These are phyloP conservation scores for Chamaea fasciata DNA, from an alignment of 2,113 vertebrate genomes.

Conservation along the genomic window DNA sequence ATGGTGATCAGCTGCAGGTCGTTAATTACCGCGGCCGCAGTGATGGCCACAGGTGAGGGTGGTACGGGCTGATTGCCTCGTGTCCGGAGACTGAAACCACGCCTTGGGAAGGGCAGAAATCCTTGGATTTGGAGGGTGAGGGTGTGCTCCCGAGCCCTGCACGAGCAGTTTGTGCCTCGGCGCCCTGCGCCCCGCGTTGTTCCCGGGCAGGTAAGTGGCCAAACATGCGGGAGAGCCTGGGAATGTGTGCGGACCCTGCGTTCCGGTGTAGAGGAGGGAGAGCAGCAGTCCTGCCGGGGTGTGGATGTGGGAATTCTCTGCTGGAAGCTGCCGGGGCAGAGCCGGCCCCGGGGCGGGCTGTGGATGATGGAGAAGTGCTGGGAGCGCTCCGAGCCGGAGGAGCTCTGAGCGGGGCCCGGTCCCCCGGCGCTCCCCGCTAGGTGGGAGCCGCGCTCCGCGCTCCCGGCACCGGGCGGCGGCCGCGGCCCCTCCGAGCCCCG, in stretches of 20 bases:
- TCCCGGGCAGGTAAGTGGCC: neutral
- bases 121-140: accelerated
- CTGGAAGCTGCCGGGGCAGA: neutral
- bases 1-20: accelerated
- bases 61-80: accelerated
- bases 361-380: accelerated
- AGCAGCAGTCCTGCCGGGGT: accelerated
- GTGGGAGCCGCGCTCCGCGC: neutral
- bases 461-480: neutral
- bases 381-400: neutral
- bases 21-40: neutral
- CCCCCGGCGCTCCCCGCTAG: neutral
- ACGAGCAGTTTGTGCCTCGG: accelerated
- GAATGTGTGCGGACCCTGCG: neutral
- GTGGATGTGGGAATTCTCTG: neutral
- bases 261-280: neutral
- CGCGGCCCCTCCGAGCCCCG: neutral
- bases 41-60: accelerated
- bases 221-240: neutral
- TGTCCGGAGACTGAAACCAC: accelerated
- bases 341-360: neutral
- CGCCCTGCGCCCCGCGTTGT: accelerated
- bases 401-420: neutral
- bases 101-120: accelerated
- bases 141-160: neutral